A percentile compares a stretch with the other conserved stretches of the same genome.
Evolutionary conservation across 1,140 invertebrate species (phyloP).

Genomic region (Cylas formicarius): DNA sequence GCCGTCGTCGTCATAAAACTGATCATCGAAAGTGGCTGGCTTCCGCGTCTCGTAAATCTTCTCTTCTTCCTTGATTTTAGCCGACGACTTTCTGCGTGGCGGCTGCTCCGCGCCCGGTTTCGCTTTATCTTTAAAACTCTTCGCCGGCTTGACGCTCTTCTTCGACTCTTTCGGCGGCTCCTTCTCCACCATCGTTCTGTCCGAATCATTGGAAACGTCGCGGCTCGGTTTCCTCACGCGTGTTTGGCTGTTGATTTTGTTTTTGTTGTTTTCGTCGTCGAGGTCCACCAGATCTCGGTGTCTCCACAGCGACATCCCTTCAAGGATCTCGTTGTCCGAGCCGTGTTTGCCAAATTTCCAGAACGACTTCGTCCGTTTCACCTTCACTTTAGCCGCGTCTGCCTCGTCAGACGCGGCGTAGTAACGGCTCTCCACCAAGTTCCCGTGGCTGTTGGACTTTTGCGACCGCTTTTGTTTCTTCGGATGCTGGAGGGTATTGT

Average conservation of each 20-base stretch:
- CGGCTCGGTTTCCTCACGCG: slow-evolving; percentile 22
- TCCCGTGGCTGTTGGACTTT: slow-evolving; percentile 44
- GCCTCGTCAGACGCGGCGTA: slow-evolving; percentile 49
- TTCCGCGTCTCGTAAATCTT: no score
- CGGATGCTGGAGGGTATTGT: slow-evolving; percentile 48
- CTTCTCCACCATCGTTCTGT: slow-evolving; percentile 31
- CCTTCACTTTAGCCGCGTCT: slow-evolving; percentile 42
- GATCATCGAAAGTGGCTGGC: slow-evolving; percentile 49
- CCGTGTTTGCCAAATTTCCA: slow-evolving; percentile 72
- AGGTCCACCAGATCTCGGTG: slow-evolving; percentile 74
- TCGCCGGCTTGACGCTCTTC: slow-evolving; percentile 21
- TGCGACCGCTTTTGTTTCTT: slow-evolving; percentile 40
- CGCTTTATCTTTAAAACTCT: slow-evolving; percentile 31
- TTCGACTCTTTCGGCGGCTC: slow-evolving; percentile 11
- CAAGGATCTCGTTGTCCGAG: slow-evolving; percentile 62
- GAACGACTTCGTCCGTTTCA: slow-evolving; percentile 76
- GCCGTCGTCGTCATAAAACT: slow-evolving; percentile 54
- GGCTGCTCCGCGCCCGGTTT: no score
- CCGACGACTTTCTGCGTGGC: slow-evolving; percentile 38
- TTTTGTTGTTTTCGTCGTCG: slow-evolving; percentile 44
- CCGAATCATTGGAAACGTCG: slow-evolving; percentile 40
- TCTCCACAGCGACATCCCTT: slow-evolving; percentile 78
- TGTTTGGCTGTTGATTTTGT: slow-evolving; percentile 24
- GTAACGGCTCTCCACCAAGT: slow-evolving; percentile 43
- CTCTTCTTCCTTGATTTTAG: slow-evolving; percentile 40